Base-by-base conservation (phyloP, 1,140 invertebrate genomes). In the Galleria mellonella region DNA sequence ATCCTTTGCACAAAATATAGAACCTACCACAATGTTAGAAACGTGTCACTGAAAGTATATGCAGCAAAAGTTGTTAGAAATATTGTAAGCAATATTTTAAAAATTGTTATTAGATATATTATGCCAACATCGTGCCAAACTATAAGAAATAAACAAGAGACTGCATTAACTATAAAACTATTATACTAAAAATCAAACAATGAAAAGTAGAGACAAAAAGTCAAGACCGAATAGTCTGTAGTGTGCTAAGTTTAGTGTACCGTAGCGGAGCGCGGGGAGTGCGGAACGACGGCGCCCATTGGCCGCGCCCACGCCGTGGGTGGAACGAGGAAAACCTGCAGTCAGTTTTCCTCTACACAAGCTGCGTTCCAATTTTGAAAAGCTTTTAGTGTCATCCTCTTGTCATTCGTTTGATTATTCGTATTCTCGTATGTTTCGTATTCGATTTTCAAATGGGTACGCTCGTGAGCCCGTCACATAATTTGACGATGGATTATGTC, bases 371-470 rank as follows among this genome's bases (percentile, higher is more conserved):
- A 54, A 60, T 66, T 71, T 64, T 59, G 55, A 73, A 77, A 83
- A 83, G 71, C 79, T 83, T 81, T 83, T 79, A 79, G 62, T 67
- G 55, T 70, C 61, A 70, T 60, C 47, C 51, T 47, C 31, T 59
- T 69, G 72, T 76, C 72, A 67, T 58, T 60, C 43, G 51, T n/a
- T 52, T 60, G 54, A 65, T 72, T 66, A 63, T 63, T 55, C 49
- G 44, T 53, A 47, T 56, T 43, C 47, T 44, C 51, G 49, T 48
- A 36, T 47, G 48, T 37, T 58, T 66, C 54, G 60, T 69, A 60
- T 62, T 43, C 33, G 43, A 45, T 51, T 59, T 44, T 63, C 44
- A 59, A 63, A 62, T 55, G 54, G 40, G 11, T 17, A 37, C 35
- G 59, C 35, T 45, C 51, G 62, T 64, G 60, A 61, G 59, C 35